Conservation (phyloP, 1,140 invertebrate genomes). For the Caenorhabditis inopinata region DNA sequence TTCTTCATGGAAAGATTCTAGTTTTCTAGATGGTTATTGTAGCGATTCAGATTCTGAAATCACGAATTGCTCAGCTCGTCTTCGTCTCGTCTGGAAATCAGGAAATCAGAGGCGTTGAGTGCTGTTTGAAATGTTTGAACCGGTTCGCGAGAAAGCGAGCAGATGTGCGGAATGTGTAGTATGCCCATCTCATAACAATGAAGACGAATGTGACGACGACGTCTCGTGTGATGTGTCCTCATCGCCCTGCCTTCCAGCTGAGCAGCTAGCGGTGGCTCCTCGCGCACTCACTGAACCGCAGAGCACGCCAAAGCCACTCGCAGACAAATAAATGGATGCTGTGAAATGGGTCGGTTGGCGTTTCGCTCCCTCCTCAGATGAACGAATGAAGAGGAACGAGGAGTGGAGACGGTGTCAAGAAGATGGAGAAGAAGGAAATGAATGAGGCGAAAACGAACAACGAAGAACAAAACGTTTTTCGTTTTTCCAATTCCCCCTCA, state of each 20-base stretch:
- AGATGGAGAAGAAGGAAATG: neutral
- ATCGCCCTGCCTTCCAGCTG: neutral
- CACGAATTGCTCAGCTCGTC: too few species aligned
- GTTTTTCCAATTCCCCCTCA: too few species aligned
- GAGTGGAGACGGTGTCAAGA: neutral
- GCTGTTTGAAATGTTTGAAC: neutral
- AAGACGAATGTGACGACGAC: conserved; percentile 16
- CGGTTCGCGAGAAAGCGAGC: neutral
- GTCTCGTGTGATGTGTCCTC: neutral
- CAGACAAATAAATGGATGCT: conserved; percentile 13
- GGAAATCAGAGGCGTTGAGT: too few species aligned
- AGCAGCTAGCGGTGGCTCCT: too few species aligned
- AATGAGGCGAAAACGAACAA: too few species aligned
- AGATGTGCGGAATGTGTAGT: conserved; percentile 20
- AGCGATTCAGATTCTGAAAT: too few species aligned
- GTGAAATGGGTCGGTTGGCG: neutral
- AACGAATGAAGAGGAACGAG: too few species aligned
- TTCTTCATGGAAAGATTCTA: too few species aligned
- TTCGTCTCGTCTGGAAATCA: too few species aligned
- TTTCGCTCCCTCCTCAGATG: neutral
- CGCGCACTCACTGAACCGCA: neutral
- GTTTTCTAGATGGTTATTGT: too few species aligned
- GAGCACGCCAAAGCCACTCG: neutral
- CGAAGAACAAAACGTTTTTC: too few species aligned
- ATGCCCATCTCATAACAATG: neutral